Evolutionary conservation across 2,888 invertebrate species (phyloP), one percentile per base, ranked within the genome.

Genomic region (Agrochola lota): DNA sequence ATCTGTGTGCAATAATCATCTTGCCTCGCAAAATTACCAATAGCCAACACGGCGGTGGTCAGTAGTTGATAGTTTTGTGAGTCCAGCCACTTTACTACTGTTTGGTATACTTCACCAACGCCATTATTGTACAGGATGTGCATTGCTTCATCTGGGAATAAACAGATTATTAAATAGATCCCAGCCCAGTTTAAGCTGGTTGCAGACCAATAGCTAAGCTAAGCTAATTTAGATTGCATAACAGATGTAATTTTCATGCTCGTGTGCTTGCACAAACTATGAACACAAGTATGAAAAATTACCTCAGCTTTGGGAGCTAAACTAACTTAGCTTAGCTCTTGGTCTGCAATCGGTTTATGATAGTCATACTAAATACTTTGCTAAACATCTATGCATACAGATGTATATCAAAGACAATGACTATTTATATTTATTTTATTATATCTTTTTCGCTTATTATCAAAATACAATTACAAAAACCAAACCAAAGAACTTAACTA

Each of bases 21-120:
- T 86, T 98, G 98, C 64, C 99, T 97, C 0, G 99, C 99, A 94
- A 99, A 99, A 96, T 99, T 99, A 2, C 99, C 99, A 86, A 99
- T 97, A 0, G 99, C 98, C 83, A 99, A 95, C 7, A 99, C 98
- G 0, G 98, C 99, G 0, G 99, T 98, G n/a, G 98, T 97, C 90
- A 98, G 96, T 40, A 99, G 95, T 92, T 98, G 98, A 82, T 97
- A 97, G 92, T 98, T 98, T 40, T 97, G 94, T 0, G 98, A 97
- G 78, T 98, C 97, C 84, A 99, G 95, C 99, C 99, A 99, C 55
- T 97, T 97, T 71, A 98, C 97, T 95, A 98, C 97, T 1, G 96
- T 98, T 88, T 94, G 95, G 93, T 98, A 99, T 17, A 97, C 98
- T 85, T 97, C 96, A 0, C 98, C 98, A n/a, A 97, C 95, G 0